Evolutionary conservation across 2,888 invertebrate species (phyloP), one percentile per base, ranked within the genome.

Genomic region (Hoplodrina blanda): DNA sequence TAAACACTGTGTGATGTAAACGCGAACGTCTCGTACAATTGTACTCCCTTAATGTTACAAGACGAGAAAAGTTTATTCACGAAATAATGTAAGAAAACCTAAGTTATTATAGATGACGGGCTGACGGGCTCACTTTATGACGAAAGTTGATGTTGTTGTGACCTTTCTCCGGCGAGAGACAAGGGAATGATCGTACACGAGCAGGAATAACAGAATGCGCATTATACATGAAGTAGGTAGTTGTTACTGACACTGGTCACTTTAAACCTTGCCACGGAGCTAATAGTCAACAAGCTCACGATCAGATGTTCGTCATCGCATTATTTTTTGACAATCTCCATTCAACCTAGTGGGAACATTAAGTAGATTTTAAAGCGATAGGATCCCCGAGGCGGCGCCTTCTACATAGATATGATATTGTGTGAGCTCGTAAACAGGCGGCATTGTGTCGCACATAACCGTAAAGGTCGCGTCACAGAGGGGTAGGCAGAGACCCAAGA

Each of bases 321-420:
- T 75, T 65, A 74, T 70, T 56, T 33, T 49, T 11, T 15, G 44
- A 33, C 69, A 66, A 67, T 72, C 37, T 69, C 54, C 53, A 75
- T 72, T 72, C n/a, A 55, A 61, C 70, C 37, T 68, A 20, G 33
- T 19, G 60, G 44, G 33, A 30, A 44, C 65, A 65, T 80, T 80
- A 77, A 72, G n/a, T 54, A 62, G 70, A 76, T 83, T 83, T 76
- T 68, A 71, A 76, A 71, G 19, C 55, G 54, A 55, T 68, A 25
- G n/a, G 20, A 64, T 64, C 49, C 44, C 30, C 19, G 56, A 52
- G 50, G 30, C 55, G 60, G 44, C 19, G 54, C 55, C 25, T n/a
- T 10, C 33, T 44, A 50, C 62, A 49, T 8, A 44, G 52, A 52
- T 62, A 64, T 59, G 73, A 53, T 64, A 63, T 64, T 37, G 52